A percentile compares a stretch with the other conserved stretches of the same genome.
phyloP scores from a whole-genome alignment of 37 sponge, comb jelly and placozoan species.

The Axinella damicornis region DNA sequence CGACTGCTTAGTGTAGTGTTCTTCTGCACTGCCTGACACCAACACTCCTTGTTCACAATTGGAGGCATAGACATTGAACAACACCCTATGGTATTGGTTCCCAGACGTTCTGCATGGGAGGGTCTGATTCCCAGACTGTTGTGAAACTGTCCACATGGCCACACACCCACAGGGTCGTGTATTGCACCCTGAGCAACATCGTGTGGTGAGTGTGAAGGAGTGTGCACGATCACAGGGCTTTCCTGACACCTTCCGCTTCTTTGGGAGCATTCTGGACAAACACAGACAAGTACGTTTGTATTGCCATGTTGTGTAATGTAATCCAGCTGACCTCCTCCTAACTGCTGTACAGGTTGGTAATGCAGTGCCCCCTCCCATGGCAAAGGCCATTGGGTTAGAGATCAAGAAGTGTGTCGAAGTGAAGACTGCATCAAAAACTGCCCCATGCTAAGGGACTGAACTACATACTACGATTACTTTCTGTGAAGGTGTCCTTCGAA shows the following conservation, averaged over 20 bases:
- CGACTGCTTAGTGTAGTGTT: too few relatives aligned
- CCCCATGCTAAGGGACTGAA: neutral
- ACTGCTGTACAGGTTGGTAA: constrained; percentile 79
- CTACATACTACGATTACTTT: too few relatives aligned
- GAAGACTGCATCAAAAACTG: neutral
- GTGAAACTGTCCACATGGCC: too few relatives aligned
- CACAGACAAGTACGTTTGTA: constrained; percentile 80
- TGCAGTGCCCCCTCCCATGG: constrained; percentile 96
- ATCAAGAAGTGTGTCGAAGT: constrained; percentile 56
- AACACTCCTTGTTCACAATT: too few relatives aligned
- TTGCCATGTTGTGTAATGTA: neutral
- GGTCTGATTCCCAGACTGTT: too few relatives aligned
- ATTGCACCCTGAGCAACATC: constrained; percentile 94
- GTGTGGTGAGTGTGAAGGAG: constrained; percentile 92
- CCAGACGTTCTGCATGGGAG: too few relatives aligned
- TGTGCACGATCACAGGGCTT: constrained; percentile 96
- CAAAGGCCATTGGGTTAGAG: constrained; percentile 86
- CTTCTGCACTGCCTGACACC: too few relatives aligned
- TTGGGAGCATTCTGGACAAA: constrained; percentile 88
- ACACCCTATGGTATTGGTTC: too few relatives aligned
- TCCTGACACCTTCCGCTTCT: constrained; percentile 89
- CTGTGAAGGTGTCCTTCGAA: too few relatives aligned
- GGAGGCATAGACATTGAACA: too few relatives aligned
- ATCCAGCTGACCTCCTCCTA: neutral
- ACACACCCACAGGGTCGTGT: constrained; percentile 80